Evolutionary conservation across 2,797 vertebrate species (phyloP), one percentile per base, ranked within the genome.

Genomic region (Semotilus atromaculatus): DNA sequence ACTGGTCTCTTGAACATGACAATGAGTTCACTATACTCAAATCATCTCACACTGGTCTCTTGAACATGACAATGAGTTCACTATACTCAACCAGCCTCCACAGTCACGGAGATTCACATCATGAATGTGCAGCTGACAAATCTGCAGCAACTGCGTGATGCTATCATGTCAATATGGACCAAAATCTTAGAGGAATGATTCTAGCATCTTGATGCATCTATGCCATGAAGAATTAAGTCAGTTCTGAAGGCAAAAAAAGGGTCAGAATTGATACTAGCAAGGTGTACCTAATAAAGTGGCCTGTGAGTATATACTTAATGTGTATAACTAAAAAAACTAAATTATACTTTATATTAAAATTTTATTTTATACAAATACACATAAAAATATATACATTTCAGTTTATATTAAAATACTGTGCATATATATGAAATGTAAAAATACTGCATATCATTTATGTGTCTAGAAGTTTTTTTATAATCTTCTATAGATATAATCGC

Each of bases 81-180:
- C 29, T 66, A 3, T 4, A 66, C 43, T 43, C 11, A 43, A 43
- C 43, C 62, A 58, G 1, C 23, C 21, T 55, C 21, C 53, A 23
- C 3, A 55, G 53, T 58, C 55, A 58, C 23, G 21, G 53, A 55
- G 53, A 55, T 55, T 55, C 8, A 0, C 88, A 91, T 91, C 67
- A 89, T 89, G 62, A 85, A 93, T 91, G 88, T 91, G 86, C 85
- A 92, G 86, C 90, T 40, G 81, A 93, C 85, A 92, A 93, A 93
- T 91, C 89, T 91, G 38, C 10, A 13, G 14, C 13, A 71, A 71
- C 1, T 58, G 21, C 8, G 1, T 23, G 21, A 55, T 55, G 21
- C 21, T 23, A 23, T 55, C 53, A 23, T 58, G 3, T 58, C 3
- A n/a, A 58, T n/a, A 58, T n/a, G 4, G 55, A 58, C 9, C 55